Conservation (phyloP, 2,888 invertebrate species). For the Tanytarsus gracilentus region DNA sequence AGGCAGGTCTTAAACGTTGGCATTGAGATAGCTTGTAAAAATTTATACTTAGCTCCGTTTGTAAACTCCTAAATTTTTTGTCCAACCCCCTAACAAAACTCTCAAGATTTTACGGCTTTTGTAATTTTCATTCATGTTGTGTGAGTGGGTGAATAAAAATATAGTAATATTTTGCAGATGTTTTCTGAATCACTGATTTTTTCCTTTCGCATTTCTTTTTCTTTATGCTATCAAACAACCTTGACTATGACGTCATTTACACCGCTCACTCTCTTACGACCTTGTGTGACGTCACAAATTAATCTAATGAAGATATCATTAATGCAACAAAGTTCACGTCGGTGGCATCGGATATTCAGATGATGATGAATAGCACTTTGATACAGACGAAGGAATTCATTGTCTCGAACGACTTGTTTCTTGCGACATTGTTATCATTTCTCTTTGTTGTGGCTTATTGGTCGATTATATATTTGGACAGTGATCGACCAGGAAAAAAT, state of each 20-base stretch:
- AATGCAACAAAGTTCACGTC: neutral
- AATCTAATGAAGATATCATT: slow-evolving; percentile 3
- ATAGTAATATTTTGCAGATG: neutral
- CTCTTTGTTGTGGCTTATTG: slow-evolving; percentile 35
- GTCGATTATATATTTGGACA: slow-evolving; percentile 53
- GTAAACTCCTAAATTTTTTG: no score
- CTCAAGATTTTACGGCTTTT: neutral
- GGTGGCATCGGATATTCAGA: slow-evolving; percentile 11
- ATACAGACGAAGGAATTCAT: slow-evolving; percentile 1
- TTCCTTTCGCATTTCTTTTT: neutral
- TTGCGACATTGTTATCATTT: slow-evolving; percentile 11
- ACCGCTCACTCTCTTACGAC: neutral
- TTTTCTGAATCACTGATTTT: no score
- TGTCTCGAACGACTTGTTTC: slow-evolving; percentile 1
- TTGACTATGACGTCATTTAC: slow-evolving; percentile 18
- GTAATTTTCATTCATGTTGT: neutral
- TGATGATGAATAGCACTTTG: slow-evolving; percentile 2
- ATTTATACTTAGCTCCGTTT: no score
- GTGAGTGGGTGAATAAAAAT: neutral
- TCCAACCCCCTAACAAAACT: no score
- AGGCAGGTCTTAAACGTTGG: no score
- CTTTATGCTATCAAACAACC: slow-evolving; percentile 7
- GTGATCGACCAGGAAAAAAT: slow-evolving; percentile 49
- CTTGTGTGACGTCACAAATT: slow-evolving; percentile 6
- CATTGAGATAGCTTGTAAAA: no score